Base-by-base conservation (phyloP, 2,888 invertebrate genomes). In the Aethes cnicana region DNA sequence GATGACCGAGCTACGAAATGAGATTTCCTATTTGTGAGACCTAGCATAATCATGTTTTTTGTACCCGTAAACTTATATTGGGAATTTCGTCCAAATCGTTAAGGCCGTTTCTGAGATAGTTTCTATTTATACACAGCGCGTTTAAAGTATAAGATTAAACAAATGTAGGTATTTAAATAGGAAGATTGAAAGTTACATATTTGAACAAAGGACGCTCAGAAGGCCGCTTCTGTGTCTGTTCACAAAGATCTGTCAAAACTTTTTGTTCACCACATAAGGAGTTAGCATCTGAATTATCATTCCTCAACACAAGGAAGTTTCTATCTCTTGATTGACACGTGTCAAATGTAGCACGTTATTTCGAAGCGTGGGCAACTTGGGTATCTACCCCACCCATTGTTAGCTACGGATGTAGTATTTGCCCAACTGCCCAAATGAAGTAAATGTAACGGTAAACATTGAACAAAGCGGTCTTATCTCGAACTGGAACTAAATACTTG, bases 381-480 rank as follows among this genome's bases (percentile, higher is more conserved):
- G 21, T 25, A 25, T 39, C 14, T 32, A 33, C 32, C 28, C n/a
- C 28, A 43, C 28, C 47, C 36, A 43, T 66, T 68, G 63, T 68
- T 54, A 62, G 50, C 57, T 58, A 55, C 69, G 72, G 72, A 73
- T 66, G 71, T 69, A 61, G 61, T 71, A 62, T 72, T 71, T 74
- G 63, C 58, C 58, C 47, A 49, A 52, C 53, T 53, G 57, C 62
- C 63, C 59, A 73, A 77, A 74, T 64, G 66, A 69, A 78, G 68
- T 64, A 75, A 79, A 81, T 66, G 74, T 79, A 79, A 77, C 78
- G 39, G 48, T 43, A 43, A 42, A 46, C 57, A 55, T 55, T 55
- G 61, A 74, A 81, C 80, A 80, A 77, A 74, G 71, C 66, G 54
- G 66, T 74, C 75, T 84, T 83, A 83, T 84, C 82, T 82, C 46